Percentiles rank a stretch among this genome's conserved stretches.
These are phyloP conservation scores for Danio kyathit DNA, from an alignment of 2,797 vertebrate genomes.

Conservation along the genomic window DNA sequence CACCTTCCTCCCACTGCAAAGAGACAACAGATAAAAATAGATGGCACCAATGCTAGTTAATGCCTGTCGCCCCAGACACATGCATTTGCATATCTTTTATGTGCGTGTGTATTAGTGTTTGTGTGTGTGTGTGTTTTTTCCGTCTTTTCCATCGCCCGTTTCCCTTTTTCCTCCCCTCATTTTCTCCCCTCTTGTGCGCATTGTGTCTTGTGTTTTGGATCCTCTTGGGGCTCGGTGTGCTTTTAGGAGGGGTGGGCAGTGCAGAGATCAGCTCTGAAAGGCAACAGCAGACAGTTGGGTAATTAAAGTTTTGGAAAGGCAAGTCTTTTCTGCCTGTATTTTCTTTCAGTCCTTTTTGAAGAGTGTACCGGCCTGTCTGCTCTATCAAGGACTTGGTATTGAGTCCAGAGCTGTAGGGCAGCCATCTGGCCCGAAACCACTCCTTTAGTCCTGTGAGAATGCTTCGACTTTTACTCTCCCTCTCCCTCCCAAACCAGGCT, in stretches of 20 bases:
- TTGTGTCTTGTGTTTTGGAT: constrained; percentile 70
- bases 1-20: constrained; percentile 69
- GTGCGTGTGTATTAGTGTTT: constrained; percentile 46
- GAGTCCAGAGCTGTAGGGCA: constrained; percentile 69
- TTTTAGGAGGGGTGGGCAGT: constrained; percentile 49
- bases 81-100: constrained; percentile 82
- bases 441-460: constrained; percentile 59
- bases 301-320: constrained; percentile 80
- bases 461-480: constrained; percentile 50
- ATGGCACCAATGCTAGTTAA: constrained; percentile 74
- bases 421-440: constrained; percentile 74
- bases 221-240: constrained; percentile 50
- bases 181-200: constrained; percentile 66
- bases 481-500: constrained; percentile 53
- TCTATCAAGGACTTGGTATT: constrained; percentile 69
- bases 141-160: constrained; percentile 8
- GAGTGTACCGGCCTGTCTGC: constrained; percentile 76
- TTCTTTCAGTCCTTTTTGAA: constrained; percentile 65
- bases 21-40: constrained; percentile 63
- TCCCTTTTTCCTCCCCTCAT: constrained; percentile 23
- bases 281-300: constrained; percentile 70
- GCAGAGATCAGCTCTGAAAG: constrained; percentile 71
- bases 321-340: constrained; percentile 63
- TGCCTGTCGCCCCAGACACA: constrained; percentile 77
- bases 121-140: constrained; percentile 46